Conservation (phyloP, 2,797 vertebrate species). For the Hylomyscus alleni region DNA sequence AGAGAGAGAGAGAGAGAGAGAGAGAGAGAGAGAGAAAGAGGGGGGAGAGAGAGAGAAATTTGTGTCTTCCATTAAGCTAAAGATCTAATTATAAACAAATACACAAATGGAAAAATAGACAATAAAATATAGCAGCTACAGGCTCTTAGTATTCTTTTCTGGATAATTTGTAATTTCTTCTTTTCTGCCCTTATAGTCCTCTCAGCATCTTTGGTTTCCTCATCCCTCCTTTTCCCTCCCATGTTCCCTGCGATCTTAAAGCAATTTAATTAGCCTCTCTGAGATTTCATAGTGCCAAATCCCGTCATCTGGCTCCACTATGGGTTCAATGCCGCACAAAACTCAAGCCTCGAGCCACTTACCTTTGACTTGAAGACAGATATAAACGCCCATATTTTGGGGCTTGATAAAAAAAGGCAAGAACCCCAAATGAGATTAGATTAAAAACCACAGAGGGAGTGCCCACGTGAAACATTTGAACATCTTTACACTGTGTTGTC, state of each 20-base stretch:
- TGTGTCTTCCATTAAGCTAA: background rate
- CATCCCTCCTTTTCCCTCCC: background rate
- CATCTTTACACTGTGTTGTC: background rate
- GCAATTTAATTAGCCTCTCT: background rate
- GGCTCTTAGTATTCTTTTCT: background rate
- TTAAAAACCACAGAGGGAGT: background rate
- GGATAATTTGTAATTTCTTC: background rate
- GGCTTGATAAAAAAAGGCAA: background rate
- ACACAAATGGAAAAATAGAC: background rate
- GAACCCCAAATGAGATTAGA: background rate
- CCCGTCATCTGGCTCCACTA: background rate
- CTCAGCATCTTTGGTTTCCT: background rate
- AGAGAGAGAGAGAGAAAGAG: background rate
- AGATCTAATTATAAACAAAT: background rate
- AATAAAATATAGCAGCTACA: background rate
- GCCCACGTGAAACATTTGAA: background rate
- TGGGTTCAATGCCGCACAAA: background rate
- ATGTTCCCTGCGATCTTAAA: background rate
- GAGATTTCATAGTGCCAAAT: background rate
- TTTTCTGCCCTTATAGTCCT: background rate
- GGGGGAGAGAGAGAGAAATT: background rate
- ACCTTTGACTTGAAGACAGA: background rate
- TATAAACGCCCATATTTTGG: background rate
- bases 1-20: background rate
- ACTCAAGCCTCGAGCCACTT: background rate